Evolutionary conservation across 1,140 invertebrate species (phyloP).

Genomic region (Pantala flavescens): DNA sequence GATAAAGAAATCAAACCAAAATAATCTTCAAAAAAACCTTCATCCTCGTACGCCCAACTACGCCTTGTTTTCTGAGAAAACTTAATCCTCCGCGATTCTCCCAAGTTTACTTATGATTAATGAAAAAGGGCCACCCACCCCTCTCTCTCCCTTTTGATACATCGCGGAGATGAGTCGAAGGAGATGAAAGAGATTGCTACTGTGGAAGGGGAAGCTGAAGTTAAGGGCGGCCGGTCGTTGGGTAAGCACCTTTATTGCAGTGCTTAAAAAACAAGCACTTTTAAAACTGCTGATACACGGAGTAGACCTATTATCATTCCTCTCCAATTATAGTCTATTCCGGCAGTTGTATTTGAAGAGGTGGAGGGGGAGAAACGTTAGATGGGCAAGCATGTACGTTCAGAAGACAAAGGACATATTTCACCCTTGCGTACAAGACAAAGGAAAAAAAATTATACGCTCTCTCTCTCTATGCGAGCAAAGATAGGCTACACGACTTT

Average conservation of each 20-base stretch:
- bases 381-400: not conserved
- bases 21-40: too few relatives aligned
- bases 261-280: conserved; percentile 2
- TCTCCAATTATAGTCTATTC: conserved; percentile 4
- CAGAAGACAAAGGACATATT: not conserved
- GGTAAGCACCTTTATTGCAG: conserved; percentile 8
- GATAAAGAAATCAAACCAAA: too few relatives aligned
- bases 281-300: conserved; percentile 8
- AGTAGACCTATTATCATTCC: conserved; percentile 3
- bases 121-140: too few relatives aligned
- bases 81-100: too few relatives aligned
- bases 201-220: not conserved
- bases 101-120: too few relatives aligned
- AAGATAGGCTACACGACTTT: too few relatives aligned
- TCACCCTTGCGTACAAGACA: not conserved
- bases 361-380: not conserved
- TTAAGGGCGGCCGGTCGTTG: not conserved
- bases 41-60: too few relatives aligned
- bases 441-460: not conserved
- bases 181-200: not conserved
- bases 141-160: too few relatives aligned
- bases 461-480: not conserved
- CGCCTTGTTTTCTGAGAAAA: too few relatives aligned
- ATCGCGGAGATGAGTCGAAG: too few relatives aligned
- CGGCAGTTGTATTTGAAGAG: conserved; percentile 5